These are phyloP conservation scores for Zaprionus camerounensis DNA, from an alignment of 1,140 invertebrate genomes.

Conservation along the genomic window DNA sequence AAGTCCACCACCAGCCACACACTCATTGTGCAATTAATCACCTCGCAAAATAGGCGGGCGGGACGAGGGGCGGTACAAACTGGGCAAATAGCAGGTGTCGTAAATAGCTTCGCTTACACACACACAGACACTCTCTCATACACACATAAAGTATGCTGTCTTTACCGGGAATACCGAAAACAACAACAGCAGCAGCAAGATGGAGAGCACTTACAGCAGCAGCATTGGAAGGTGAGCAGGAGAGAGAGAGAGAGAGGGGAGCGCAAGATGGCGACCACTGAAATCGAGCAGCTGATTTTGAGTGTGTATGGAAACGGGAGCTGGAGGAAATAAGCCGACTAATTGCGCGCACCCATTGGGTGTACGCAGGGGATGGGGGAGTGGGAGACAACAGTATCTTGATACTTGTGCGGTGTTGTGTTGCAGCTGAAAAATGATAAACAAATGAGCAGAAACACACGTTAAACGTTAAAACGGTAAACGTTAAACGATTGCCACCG, in stretches of 20 bases:
- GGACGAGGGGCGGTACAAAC: conserved; percentile 3
- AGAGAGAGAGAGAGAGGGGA: conserved; percentile 13
- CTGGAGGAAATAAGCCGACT: conserved; percentile 27
- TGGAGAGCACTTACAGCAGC: not conserved
- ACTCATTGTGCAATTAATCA: conserved; percentile 48
- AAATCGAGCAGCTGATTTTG: conserved; percentile 51
- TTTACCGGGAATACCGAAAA: conserved; percentile 26
- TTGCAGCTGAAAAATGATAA: conserved; percentile 66
- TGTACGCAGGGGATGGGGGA: not conserved
- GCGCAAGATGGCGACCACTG: conserved; percentile 43
- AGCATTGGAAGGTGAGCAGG: not conserved
- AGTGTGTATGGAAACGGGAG: conserved; percentile 48
- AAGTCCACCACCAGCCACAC: conserved; percentile 17
- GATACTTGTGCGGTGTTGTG: conserved; percentile 45
- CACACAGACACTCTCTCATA: not conserved
- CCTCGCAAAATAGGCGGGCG: conserved; percentile 10
- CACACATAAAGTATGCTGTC: not conserved
- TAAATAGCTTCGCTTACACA: conserved; percentile 34
- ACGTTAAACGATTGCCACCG: conserved; percentile 76
- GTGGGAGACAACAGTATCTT: conserved; percentile 8
- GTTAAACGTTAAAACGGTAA: conserved; percentile 66
- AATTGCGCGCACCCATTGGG: conserved; percentile 41
- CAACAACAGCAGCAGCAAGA: conserved; percentile 17
- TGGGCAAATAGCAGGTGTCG: conserved; percentile 44
- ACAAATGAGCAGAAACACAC: conserved; percentile 72